These are phyloP conservation scores for Nycticorax nycticorax DNA, from an alignment of 2,113 vertebrate species.

Conservation along the genomic window DNA sequence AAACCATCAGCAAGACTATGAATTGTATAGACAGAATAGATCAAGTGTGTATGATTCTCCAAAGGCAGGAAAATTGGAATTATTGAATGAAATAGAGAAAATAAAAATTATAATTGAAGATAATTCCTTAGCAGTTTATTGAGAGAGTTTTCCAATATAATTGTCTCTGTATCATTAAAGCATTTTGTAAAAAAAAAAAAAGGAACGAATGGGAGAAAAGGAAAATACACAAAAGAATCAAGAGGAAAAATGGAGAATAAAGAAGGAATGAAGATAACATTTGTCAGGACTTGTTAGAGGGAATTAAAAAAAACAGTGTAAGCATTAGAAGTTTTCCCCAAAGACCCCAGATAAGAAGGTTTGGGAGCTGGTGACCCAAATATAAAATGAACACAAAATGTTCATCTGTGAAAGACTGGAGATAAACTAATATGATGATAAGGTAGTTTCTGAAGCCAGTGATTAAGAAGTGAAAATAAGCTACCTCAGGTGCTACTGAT, in stretches of 20 bases:
- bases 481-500: background rate
- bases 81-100: background rate
- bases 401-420: background rate
- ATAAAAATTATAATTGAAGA: background rate
- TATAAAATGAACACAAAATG: background rate
- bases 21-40: background rate
- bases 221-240: rapidly evolving
- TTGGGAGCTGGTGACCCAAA: background rate
- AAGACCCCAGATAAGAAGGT: background rate
- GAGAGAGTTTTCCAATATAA: background rate
- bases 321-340: background rate
- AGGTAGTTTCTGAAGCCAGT: background rate
- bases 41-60: background rate
- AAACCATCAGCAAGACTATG: background rate
- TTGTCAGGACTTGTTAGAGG: background rate
- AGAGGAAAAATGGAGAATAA: background rate
- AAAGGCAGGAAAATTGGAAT: background rate
- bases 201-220: background rate
- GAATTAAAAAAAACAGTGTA: background rate
- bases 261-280: background rate
- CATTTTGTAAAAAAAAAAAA: background rate
- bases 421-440: background rate
- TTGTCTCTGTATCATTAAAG: background rate
- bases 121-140: background rate
- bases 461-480: background rate